A percentile compares a stretch with the other conserved stretches of the same genome.
Conservation (phyloP, 2,888 invertebrate species). For the Terebella lapidaria region DNA sequence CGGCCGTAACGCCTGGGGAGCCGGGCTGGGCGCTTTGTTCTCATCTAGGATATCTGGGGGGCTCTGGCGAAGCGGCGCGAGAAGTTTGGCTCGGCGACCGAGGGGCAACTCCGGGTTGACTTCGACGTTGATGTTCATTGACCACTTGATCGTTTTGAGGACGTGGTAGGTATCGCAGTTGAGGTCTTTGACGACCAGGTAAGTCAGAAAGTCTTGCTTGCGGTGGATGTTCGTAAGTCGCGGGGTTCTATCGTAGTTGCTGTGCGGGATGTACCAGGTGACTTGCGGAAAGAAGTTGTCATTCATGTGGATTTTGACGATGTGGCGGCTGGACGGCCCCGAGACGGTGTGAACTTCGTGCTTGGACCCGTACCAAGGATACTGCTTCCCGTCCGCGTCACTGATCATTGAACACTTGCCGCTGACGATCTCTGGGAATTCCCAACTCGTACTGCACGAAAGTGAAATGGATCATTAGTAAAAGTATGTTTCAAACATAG, state of each 20-base stretch:
- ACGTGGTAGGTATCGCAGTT: constrained; percentile 43
- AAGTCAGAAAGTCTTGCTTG: constrained; percentile 52
- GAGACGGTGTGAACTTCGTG: constrained; percentile 45
- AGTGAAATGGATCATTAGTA: not conserved
- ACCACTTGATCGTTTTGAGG: constrained; percentile 44
- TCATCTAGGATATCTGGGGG: constrained; percentile 14
- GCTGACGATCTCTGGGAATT: constrained; percentile 50
- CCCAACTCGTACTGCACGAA: constrained; percentile 50
- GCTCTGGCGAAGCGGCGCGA: constrained; percentile 24
- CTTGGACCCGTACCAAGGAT: constrained; percentile 52
- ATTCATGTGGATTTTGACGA: constrained; percentile 48
- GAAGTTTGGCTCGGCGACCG: constrained; percentile 40
- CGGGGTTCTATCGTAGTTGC: constrained; percentile 39
- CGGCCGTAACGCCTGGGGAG: constrained; percentile 15
- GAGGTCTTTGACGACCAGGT: constrained; percentile 51
- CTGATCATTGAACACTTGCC: constrained; percentile 50
- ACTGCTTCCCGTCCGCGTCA: constrained; percentile 52
- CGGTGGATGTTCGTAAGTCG: constrained; percentile 48
- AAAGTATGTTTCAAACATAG: too few species aligned
- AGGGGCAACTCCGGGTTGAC: constrained; percentile 43
- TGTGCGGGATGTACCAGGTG: constrained; percentile 51
- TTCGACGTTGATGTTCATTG: constrained; percentile 46
- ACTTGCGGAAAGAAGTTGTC: constrained; percentile 53
- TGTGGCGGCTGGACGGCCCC: constrained; percentile 41
- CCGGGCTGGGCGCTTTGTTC: constrained; percentile 1